Evolutionary conservation across 2,113 vertebrate genomes (phyloP).

Genomic region (Thymallus thymallus): DNA sequence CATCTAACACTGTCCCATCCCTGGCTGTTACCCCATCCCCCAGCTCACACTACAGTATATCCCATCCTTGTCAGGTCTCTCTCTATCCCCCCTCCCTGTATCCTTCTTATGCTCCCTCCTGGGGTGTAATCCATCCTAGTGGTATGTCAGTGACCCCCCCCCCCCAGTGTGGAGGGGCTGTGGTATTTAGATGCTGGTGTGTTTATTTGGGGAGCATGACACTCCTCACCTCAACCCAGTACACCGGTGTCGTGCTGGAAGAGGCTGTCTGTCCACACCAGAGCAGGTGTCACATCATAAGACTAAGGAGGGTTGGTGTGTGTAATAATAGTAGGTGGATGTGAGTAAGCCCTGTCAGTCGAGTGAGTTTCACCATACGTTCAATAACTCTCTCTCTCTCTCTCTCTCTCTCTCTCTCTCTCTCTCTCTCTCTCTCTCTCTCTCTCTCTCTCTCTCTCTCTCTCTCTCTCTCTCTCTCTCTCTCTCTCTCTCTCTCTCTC

Average conservation of each 20-base stretch:
- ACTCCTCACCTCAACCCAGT: conserved; percentile 13
- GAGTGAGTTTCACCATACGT: neutral
- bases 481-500: neutral
- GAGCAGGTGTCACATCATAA: conserved; percentile 48
- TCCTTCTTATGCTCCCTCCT: too few relatives aligned
- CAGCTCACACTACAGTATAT: too few relatives aligned
- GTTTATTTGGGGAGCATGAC: conserved; percentile 50
- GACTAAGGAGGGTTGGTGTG: neutral
- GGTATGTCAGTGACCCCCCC: too few relatives aligned
- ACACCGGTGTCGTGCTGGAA: conserved; percentile 52
- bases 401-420: neutral
- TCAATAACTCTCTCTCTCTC: neutral
- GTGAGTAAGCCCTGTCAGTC: too few relatives aligned
- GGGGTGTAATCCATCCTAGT: too few relatives aligned
- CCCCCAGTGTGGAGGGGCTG: neutral
- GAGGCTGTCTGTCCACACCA: conserved; percentile 53
- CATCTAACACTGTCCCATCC: too few relatives aligned
- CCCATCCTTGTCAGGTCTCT: too few relatives aligned
- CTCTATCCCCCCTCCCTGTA: too few relatives aligned
- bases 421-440: neutral
- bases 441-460: neutral
- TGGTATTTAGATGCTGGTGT: conserved; percentile 33
- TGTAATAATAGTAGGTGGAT: neutral
- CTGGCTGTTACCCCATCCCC: too few relatives aligned
- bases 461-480: neutral